Percentiles rank a stretch among this genome's conserved stretches.
phyloP scores from a whole-genome alignment of 2,113 vertebrate species.

The Mola mola region DNA sequence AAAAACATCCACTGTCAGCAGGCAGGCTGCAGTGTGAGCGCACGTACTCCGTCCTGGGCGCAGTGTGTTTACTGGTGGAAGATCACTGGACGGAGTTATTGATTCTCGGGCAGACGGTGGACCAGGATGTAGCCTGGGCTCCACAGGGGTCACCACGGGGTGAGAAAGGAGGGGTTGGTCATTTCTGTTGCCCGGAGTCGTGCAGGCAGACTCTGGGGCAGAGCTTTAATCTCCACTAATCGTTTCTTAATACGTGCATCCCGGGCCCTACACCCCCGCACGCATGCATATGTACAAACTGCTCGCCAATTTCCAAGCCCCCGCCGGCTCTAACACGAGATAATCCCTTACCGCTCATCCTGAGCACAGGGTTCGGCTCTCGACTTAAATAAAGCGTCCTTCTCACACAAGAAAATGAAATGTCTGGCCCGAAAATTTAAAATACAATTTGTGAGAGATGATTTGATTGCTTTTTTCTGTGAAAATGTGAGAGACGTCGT shows the following conservation, averaged over 20 bases:
- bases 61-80: constrained; percentile 53
- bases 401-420: constrained; percentile 22
- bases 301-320: constrained; percentile 37
- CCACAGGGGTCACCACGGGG: constrained; percentile 48
- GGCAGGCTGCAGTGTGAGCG: constrained; percentile 29
- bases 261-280: constrained; percentile 49
- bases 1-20: constrained; percentile 42
- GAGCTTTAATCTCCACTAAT: constrained; percentile 87
- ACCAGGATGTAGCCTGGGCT: constrained; percentile 40
- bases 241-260: constrained; percentile 82
- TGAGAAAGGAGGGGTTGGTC: constrained; percentile 41
- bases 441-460: not conserved
- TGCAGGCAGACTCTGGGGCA: constrained; percentile 72
- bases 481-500: no score
- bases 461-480: no score
- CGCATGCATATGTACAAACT: constrained; percentile 37
- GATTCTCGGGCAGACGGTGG: constrained; percentile 61
- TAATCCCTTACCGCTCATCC: constrained; percentile 53
- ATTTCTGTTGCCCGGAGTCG: constrained; percentile 75
- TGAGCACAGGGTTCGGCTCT: constrained; percentile 22
- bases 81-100: constrained; percentile 60
- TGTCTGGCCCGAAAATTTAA: not conserved
- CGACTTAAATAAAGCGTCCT: constrained; percentile 29
- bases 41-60: constrained; percentile 8
- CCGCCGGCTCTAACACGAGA: constrained; percentile 45